Conservation (phyloP, 2,797 vertebrate species). For the Podarcis lilfordi region DNA sequence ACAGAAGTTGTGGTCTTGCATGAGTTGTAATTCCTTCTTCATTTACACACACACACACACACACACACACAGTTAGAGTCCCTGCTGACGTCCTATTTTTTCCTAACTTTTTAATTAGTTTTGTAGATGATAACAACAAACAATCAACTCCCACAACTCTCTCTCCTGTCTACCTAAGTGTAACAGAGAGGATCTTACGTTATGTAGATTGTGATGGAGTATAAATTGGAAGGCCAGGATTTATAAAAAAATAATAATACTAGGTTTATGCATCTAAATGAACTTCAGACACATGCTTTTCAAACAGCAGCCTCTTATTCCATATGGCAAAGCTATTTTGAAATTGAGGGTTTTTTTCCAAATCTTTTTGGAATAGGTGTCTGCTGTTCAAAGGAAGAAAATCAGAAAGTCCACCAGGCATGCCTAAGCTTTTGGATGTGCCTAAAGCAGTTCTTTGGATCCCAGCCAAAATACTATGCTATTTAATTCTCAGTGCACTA, state of each 20-base stretch:
- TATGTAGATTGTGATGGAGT: neutral
- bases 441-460: neutral
- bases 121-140: neutral
- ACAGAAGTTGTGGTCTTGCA: neutral
- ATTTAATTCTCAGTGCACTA: slow-evolving; percentile 12
- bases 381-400: neutral
- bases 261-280: neutral
- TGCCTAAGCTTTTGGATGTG: neutral
- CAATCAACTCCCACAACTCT: neutral
- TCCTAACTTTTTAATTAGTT: neutral
- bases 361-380: neutral
- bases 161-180: neutral
- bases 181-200: neutral
- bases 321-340: neutral
- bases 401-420: neutral
- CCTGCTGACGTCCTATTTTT: neutral
- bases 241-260: neutral
- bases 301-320: neutral
- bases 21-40: neutral
- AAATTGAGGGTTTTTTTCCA: neutral
- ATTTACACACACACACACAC: neutral
- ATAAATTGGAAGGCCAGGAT: neutral
- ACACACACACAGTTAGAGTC: neutral
- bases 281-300: neutral
- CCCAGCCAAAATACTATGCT: neutral